phyloP scores from a whole-genome alignment of 2,888 invertebrate species.

The Argyra leucocephala region DNA sequence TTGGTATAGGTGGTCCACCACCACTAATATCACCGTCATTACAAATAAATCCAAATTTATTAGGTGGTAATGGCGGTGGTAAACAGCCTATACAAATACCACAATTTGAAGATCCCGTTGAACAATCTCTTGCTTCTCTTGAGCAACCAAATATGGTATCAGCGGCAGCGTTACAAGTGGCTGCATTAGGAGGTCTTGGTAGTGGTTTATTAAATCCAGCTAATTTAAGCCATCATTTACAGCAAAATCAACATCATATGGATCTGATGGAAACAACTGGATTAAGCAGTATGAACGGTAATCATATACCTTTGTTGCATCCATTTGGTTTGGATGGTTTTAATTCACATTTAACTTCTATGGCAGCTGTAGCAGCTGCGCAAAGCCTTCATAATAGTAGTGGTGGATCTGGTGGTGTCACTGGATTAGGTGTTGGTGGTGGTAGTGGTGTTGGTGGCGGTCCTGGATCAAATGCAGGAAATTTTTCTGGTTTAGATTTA shows the following conservation, averaged over 20 bases:
- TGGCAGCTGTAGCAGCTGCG: conserved; percentile 29
- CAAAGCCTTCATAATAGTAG: conserved; percentile 24
- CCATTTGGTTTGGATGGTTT: conserved; percentile 33
- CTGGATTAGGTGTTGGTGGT: conserved; percentile 28
- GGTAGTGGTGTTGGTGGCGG: conserved; percentile 22
- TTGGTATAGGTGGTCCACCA: conserved; percentile 32
- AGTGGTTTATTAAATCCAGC: not conserved
- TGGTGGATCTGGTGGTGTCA: conserved; percentile 27
- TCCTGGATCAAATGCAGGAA: conserved; percentile 19
- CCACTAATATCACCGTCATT: conserved; percentile 21
- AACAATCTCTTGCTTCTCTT: conserved; percentile 60
- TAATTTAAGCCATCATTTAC: conserved; percentile 24
- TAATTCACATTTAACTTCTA: conserved; percentile 28
- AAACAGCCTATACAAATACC: conserved; percentile 40
- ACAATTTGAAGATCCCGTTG: conserved; percentile 58
- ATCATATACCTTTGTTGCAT: conserved; percentile 34
- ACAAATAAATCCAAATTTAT: conserved; percentile 16
- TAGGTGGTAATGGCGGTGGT: conserved; percentile 25
- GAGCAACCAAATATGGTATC: conserved; percentile 49
- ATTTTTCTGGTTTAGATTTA: conserved; percentile 22
- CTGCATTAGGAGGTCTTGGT: conserved; percentile 22
- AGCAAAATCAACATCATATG: conserved; percentile 45
- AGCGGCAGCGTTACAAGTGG: conserved; percentile 31
- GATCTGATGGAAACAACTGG: conserved; percentile 37
- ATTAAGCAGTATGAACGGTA: conserved; percentile 35